phyloP scores from a whole-genome alignment of 2,888 invertebrate species.

The Plebejus melissa region DNA sequence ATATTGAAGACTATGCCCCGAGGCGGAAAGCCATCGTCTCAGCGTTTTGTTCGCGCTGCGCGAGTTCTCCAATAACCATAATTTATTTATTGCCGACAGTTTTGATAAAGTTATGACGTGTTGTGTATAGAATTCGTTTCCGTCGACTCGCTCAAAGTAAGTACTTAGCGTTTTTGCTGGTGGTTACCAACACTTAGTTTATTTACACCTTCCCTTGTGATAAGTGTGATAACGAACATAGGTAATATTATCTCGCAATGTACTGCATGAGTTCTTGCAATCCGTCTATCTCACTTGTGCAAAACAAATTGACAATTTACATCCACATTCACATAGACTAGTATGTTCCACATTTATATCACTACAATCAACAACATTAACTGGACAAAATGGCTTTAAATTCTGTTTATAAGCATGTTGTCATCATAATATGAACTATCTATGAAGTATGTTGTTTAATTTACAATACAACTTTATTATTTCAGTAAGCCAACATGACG shows the following conservation, averaged over 20 bases:
- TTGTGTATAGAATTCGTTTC: constrained; percentile 38
- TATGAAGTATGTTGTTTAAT: background rate
- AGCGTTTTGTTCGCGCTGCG: constrained; percentile 36
- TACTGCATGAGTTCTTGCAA: background rate
- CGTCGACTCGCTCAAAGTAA: constrained; percentile 35
- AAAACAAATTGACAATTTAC: background rate
- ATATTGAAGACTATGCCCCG: constrained; percentile 38
- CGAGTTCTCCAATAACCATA: background rate
- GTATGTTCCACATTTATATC: background rate
- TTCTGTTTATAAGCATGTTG: background rate
- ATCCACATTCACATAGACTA: background rate
- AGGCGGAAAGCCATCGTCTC: constrained; percentile 45
- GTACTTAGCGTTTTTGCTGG: constrained; percentile 29
- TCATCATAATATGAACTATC: too few relatives aligned
- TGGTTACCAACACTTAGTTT: background rate
- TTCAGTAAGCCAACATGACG: constrained; percentile 6
- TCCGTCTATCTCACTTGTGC: background rate
- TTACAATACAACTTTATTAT: background rate
- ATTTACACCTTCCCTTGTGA: background rate
- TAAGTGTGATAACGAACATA: constrained; percentile 1
- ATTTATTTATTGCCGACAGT: constrained; percentile 39
- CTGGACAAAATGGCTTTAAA: background rate
- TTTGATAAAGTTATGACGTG: constrained; percentile 52
- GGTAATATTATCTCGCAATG: background rate
- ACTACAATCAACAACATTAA: background rate